Conservation (phyloP, 1,140 invertebrate genomes). For the Drosophila parvula region DNA sequence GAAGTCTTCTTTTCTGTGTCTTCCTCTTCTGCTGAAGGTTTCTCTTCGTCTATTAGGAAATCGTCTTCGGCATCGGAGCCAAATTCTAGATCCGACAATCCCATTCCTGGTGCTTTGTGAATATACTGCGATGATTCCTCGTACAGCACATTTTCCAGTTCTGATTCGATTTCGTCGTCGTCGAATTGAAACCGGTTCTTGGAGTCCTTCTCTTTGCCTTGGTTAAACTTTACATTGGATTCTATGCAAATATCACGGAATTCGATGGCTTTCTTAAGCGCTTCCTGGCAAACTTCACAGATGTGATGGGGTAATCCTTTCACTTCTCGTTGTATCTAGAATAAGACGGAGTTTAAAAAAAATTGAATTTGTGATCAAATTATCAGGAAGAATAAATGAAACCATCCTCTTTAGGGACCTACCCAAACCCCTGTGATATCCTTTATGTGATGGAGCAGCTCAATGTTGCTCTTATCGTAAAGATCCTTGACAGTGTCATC, state of each 20-base stretch:
- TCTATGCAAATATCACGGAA: slow-evolving; percentile 55
- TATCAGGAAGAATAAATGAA: neutral
- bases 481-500: slow-evolving; percentile 48
- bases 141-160: slow-evolving; percentile 39
- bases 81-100: neutral
- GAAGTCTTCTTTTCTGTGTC: neutral
- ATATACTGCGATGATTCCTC: slow-evolving; percentile 10
- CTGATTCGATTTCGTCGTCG: slow-evolving; percentile 29
- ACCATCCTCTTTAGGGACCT: neutral
- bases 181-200: neutral
- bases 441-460: slow-evolving; percentile 54
- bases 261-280: slow-evolving; percentile 43
- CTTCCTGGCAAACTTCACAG: slow-evolving; percentile 40
- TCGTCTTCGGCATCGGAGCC: slow-evolving; percentile 1
- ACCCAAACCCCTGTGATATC: slow-evolving; percentile 56
- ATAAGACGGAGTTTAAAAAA: neutral
- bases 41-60: neutral
- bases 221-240: slow-evolving; percentile 28
- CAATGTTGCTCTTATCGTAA: slow-evolving; percentile 24
- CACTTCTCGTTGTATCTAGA: slow-evolving; percentile 36
- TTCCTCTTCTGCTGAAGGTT: neutral
- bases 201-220: neutral
- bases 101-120: neutral
- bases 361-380: neutral
- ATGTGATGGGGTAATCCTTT: slow-evolving; percentile 33